These are phyloP conservation scores for Xenentodon cancila DNA, from an alignment of 2,797 vertebrate species.

Conservation along the genomic window DNA sequence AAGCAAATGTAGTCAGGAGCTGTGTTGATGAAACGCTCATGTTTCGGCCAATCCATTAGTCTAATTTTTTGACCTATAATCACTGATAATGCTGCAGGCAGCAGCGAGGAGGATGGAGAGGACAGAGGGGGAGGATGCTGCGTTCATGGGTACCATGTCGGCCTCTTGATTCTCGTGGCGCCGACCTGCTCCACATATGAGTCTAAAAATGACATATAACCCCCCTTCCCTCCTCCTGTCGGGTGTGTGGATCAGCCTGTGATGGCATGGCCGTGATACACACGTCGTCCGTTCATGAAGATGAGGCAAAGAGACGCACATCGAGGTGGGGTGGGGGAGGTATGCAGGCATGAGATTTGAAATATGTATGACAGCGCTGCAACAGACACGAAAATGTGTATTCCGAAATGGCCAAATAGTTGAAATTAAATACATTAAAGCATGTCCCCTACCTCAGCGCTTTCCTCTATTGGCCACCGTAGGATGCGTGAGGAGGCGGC, in stretches of 20 bases:
- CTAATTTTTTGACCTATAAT: constrained; percentile 4
- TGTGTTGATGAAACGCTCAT: constrained; percentile 1
- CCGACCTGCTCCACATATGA: constrained; percentile 58
- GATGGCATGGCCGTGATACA: constrained; percentile 24
- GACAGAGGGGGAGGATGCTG: constrained; percentile 51
- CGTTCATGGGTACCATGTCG: constrained; percentile 49
- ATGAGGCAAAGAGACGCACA: neutral
- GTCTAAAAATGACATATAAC: constrained; percentile 59
- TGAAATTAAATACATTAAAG: neutral
- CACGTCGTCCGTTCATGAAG: constrained; percentile 9
- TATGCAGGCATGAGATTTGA: neutral
- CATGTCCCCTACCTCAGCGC: constrained; percentile 74
- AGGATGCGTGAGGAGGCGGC: constrained; percentile 57
- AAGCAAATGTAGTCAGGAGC: neutral
- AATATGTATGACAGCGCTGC: neutral
- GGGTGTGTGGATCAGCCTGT: constrained; percentile 29
- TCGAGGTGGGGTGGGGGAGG: too few relatives aligned
- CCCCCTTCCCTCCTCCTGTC: neutral
- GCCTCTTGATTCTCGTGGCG: constrained; percentile 44
- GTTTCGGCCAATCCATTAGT: constrained; percentile 15
- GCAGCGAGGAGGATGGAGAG: constrained; percentile 28
- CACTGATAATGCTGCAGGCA: constrained; percentile 8
- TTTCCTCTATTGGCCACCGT: constrained; percentile 75
- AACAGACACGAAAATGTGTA: neutral
- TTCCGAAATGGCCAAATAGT: fast-evolving